Evolutionary conservation across 2,113 vertebrate species (phyloP).

Genomic region (Protomyctophum bolini): DNA sequence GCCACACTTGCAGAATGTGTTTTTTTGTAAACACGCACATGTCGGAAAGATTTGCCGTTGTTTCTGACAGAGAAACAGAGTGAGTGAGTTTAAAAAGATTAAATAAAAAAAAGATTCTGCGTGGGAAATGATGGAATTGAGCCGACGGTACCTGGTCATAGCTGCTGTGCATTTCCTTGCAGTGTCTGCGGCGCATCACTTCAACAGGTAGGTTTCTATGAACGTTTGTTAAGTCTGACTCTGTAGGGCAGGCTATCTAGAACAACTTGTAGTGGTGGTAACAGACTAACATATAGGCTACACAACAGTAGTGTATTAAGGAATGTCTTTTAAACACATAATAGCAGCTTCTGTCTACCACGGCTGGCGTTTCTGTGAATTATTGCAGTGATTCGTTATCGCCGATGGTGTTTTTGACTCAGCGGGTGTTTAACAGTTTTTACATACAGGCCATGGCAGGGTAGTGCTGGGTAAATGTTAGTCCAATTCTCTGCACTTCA

Average conservation of each 20-base stretch:
- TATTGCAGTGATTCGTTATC: slow-evolving; percentile 16
- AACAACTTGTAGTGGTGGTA: background rate
- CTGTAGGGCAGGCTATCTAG: no score
- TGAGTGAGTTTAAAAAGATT: background rate
- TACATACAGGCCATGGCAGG: slow-evolving; percentile 22
- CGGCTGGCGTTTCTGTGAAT: background rate
- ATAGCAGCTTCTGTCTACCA: slow-evolving; percentile 18
- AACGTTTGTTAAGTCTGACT: background rate
- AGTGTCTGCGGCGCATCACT: slow-evolving; percentile 48
- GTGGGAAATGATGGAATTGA: slow-evolving; percentile 45
- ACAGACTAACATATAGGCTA: background rate
- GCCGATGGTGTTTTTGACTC: background rate
- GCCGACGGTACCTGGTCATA: slow-evolving; percentile 21
- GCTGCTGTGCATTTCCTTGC: slow-evolving; percentile 37
- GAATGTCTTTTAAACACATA: slow-evolving; percentile 38
- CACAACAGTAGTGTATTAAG: no score
- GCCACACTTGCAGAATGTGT: slow-evolving; percentile 8
- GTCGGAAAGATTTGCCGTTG: background rate
- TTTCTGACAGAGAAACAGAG: background rate
- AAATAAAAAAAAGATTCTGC: background rate
- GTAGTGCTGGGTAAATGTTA: slow-evolving; percentile 13
- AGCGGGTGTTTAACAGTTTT: slow-evolving; percentile 44
- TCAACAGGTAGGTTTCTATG: slow-evolving; percentile 47
- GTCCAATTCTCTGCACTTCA: slow-evolving; percentile 44
- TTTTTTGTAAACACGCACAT: slow-evolving; percentile 9